Conservation (phyloP, 2,797 vertebrate genomes). For the Loris lydekkerianus region DNA sequence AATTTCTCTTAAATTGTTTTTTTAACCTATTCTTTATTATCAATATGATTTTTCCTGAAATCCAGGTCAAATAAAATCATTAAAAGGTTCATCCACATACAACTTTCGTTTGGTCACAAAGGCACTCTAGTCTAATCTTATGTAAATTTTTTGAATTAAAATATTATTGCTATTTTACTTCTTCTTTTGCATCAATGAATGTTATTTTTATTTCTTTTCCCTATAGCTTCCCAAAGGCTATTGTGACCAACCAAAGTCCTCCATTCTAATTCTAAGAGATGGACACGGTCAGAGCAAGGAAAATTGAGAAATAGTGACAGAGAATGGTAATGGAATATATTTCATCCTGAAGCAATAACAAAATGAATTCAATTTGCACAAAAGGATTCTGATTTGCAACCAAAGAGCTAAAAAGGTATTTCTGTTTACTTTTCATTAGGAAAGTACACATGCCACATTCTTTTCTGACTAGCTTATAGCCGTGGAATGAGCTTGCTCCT, state of each 20-base stretch:
- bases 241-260: conserved; percentile 29
- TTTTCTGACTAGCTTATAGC: conserved; percentile 43
- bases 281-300: conserved; percentile 33
- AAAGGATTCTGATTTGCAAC: conserved; percentile 70
- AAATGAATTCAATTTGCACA: conserved; percentile 79
- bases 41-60: conserved; percentile 41
- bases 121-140: conserved; percentile 27
- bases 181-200: neutral
- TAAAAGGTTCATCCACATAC: neutral
- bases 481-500: conserved; percentile 61
- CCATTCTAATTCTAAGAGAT: conserved; percentile 69
- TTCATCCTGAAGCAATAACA: conserved; percentile 74
- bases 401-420: conserved; percentile 67
- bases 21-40: neutral
- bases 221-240: conserved; percentile 6
- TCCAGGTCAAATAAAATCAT: conserved; percentile 39
- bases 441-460: conserved; percentile 43
- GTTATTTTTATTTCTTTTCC: conserved; percentile 65
- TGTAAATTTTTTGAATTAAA: conserved; percentile 60
- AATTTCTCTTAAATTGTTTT: conserved; percentile 58
- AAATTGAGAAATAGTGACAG: conserved; percentile 38
- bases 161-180: conserved; percentile 35
- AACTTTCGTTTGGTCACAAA: neutral
- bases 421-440: conserved; percentile 74
- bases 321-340: conserved; percentile 67